A percentile compares a stretch with the other conserved stretches of the same genome.
Evolutionary conservation across 2,113 vertebrate genomes (phyloP).

Genomic region (Prionailurus bengalensis): DNA sequence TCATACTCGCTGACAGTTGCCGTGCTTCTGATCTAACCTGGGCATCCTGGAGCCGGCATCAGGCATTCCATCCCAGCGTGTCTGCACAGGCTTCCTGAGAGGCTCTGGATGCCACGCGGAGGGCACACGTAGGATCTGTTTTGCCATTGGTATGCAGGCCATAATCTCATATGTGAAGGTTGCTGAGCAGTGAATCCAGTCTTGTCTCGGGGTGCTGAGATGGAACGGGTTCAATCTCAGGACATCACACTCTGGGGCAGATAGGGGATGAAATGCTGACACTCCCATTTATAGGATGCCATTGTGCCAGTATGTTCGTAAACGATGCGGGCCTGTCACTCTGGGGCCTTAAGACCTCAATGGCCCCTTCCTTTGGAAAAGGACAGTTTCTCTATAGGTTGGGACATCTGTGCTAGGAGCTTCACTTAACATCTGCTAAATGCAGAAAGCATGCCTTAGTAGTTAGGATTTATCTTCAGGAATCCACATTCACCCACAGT

Average conservation of each 20-base stretch:
- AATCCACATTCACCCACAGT: background rate
- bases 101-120: background rate
- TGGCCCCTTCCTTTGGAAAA: background rate
- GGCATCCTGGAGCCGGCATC: conserved; percentile 42
- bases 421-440: background rate
- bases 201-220: background rate
- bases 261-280: background rate
- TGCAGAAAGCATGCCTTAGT: background rate
- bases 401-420: background rate
- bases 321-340: background rate
- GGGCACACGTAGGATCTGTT: fast-evolving
- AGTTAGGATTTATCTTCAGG: background rate
- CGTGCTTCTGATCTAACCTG: conserved; percentile 90
- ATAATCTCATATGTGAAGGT: background rate
- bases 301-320: background rate
- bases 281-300: background rate
- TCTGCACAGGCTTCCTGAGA: conserved; percentile 85
- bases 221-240: background rate
- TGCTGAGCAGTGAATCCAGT: fast-evolving
- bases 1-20: conserved; percentile 88
- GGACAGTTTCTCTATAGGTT: background rate
- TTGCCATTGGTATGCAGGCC: background rate
- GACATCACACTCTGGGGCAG: background rate
- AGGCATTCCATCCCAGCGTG: conserved; percentile 85
- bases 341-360: background rate